Evolutionary conservation across 2,113 vertebrate species (phyloP).

Genomic region (Eulacestoma nigropectus): DNA sequence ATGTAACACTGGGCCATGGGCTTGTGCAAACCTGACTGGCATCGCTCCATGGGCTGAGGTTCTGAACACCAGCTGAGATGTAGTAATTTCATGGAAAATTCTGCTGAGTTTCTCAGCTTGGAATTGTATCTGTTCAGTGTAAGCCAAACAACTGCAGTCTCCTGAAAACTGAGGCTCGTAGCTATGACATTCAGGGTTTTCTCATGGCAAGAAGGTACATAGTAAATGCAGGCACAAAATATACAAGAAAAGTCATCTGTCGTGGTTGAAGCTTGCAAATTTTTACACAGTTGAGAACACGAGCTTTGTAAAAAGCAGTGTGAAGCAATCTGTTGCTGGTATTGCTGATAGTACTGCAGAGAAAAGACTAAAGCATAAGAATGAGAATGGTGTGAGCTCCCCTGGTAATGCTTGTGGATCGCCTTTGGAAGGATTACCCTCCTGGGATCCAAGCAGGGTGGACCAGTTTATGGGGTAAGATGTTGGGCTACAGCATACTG

Average conservation of each 20-base stretch:
- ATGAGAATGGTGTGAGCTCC: not conserved
- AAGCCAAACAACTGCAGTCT: not conserved
- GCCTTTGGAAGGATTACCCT: fast-evolving
- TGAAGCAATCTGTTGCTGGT: not conserved
- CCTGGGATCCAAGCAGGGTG: not conserved
- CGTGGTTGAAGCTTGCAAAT: not conserved
- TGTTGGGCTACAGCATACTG: not conserved
- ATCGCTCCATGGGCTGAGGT: not conserved
- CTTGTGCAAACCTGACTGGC: not conserved
- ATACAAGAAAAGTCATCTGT: not conserved
- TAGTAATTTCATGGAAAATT: not conserved
- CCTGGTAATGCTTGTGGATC: not conserved
- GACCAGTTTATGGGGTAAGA: not conserved
- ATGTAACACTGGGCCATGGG: not conserved
- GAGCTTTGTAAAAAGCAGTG: not conserved
- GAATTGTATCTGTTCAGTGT: not conserved
- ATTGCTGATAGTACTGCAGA: not conserved
- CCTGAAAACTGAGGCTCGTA: not conserved
- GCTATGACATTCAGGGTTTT: not conserved
- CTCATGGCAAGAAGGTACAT: not conserved
- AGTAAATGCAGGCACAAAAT: not conserved
- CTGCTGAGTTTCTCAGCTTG: not conserved
- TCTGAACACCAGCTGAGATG: not conserved
- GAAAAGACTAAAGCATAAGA: not conserved
- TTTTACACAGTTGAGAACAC: not conserved